phyloP scores from a whole-genome alignment of 2,888 invertebrate species.

The Caenorhabditis sp. region DNA sequence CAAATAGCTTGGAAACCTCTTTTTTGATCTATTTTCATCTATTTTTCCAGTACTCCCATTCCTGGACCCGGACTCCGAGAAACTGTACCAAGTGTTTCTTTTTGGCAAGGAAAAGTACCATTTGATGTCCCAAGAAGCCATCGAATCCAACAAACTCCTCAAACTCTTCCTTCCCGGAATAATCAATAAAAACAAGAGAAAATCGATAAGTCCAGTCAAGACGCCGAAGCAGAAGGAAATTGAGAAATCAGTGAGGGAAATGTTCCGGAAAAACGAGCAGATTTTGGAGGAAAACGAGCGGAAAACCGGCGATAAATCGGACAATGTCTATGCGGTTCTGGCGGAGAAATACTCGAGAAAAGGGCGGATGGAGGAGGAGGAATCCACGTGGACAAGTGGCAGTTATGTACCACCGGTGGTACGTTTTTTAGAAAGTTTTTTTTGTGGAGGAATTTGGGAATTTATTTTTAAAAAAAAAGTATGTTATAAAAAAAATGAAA shows the following conservation, averaged over 20 bases:
- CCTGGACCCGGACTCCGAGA: conserved; percentile 36
- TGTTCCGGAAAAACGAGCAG: conserved; percentile 18
- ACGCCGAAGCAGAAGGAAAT: conserved; percentile 34
- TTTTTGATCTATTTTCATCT: too few species aligned
- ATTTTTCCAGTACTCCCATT: conserved; percentile 22
- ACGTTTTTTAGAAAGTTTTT: too few species aligned
- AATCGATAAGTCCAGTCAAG: background rate
- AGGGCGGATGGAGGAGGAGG: too few species aligned
- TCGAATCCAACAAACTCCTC: conserved; percentile 40
- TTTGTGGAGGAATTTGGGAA: too few species aligned
- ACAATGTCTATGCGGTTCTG: background rate
- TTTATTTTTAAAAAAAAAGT: too few species aligned
- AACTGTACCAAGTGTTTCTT: conserved; percentile 44
- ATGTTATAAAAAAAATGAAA: too few species aligned
- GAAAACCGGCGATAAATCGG: background rate
- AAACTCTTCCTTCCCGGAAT: conserved; percentile 9
- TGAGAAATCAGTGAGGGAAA: conserved; percentile 27
- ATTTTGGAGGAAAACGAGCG: background rate
- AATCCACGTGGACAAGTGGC: too few species aligned
- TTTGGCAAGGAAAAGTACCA: conserved; percentile 31
- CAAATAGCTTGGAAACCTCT: too few species aligned
- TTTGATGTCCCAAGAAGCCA: conserved; percentile 32
- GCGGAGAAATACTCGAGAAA: too few species aligned
- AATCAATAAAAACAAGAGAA: background rate
- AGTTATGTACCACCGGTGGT: too few species aligned